phyloP scores from a whole-genome alignment of 2,113 vertebrate genomes.

The Stomatorhinus ivindoensis region DNA sequence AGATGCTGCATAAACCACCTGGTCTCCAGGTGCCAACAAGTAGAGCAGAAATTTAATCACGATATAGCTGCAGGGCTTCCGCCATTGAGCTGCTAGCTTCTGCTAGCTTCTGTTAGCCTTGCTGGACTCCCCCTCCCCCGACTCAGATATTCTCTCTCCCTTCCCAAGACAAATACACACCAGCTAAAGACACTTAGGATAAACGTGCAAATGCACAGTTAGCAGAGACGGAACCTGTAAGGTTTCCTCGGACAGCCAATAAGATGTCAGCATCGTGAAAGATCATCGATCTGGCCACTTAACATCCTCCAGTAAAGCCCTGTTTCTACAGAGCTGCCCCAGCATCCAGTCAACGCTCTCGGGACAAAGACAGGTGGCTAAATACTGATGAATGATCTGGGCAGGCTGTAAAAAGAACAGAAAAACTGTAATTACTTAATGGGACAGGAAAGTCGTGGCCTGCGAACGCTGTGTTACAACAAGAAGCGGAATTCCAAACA shows the following conservation, averaged over 20 bases:
- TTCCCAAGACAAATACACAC: not conserved
- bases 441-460: conserved; percentile 27
- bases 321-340: not conserved
- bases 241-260: not conserved
- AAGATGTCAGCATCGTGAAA: not conserved
- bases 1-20: not conserved
- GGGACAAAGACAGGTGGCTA: not conserved
- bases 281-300: not conserved
- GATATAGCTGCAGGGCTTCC: not conserved
- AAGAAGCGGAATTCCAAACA: conserved; percentile 34
- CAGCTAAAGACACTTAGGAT: not conserved
- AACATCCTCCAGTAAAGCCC: not conserved
- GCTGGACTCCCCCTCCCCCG: not conserved
- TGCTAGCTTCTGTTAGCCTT: not conserved
- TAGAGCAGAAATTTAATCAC: not conserved
- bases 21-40: not conserved
- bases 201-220: not conserved
- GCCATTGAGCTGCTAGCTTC: not conserved
- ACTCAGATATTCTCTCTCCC: not conserved
- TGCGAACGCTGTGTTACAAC: conserved; percentile 31
- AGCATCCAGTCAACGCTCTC: not conserved
- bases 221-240: not conserved
- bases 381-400: not conserved
- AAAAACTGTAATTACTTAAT: conserved; percentile 33
- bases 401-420: not conserved